Conservation (phyloP, 2,888 invertebrate species). For the Thyatira batis region DNA sequence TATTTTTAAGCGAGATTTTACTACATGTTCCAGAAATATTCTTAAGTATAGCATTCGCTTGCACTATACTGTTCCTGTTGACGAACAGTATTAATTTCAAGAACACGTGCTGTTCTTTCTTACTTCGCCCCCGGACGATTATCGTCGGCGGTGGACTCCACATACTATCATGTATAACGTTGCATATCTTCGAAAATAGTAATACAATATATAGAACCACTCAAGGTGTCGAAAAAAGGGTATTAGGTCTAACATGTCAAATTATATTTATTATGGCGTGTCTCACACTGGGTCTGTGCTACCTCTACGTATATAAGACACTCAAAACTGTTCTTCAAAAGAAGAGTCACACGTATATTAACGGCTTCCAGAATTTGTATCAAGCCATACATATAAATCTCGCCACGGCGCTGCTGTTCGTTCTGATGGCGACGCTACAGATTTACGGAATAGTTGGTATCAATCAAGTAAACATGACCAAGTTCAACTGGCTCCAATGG, state of each 20-base stretch:
- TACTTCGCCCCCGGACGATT: constrained; percentile 90
- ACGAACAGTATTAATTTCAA: constrained; percentile 90
- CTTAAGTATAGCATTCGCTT: constrained; percentile 93
- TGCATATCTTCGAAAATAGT: constrained; percentile 89
- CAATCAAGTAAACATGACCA: constrained; percentile 81
- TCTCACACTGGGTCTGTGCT: constrained; percentile 91
- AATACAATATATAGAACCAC: constrained; percentile 73
- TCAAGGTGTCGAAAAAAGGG: constrained; percentile 78
- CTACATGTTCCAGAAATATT: constrained; percentile 93
- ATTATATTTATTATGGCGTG: constrained; percentile 93
- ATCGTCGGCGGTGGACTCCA: constrained; percentile 90
- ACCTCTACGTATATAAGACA: constrained; percentile 91
- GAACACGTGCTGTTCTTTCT: constrained; percentile 85
- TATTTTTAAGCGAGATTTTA: constrained; percentile 90
- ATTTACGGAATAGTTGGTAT: constrained; percentile 87
- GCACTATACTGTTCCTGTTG: constrained; percentile 92
- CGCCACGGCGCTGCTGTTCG: constrained; percentile 91
- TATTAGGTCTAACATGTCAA: constrained; percentile 90
- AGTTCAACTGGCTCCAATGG: constrained; percentile 95
- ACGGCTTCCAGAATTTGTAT: constrained; percentile 90
- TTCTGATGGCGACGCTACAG: constrained; percentile 91
- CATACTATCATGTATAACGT: constrained; percentile 89
- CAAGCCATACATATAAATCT: constrained; percentile 95
- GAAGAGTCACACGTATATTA: constrained; percentile 90
- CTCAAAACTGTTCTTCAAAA: constrained; percentile 88